Percentiles rank a stretch among this genome's conserved stretches.
phyloP scores from a whole-genome alignment of 1,140 invertebrate genomes.

The Hydropsyche tenuis region DNA sequence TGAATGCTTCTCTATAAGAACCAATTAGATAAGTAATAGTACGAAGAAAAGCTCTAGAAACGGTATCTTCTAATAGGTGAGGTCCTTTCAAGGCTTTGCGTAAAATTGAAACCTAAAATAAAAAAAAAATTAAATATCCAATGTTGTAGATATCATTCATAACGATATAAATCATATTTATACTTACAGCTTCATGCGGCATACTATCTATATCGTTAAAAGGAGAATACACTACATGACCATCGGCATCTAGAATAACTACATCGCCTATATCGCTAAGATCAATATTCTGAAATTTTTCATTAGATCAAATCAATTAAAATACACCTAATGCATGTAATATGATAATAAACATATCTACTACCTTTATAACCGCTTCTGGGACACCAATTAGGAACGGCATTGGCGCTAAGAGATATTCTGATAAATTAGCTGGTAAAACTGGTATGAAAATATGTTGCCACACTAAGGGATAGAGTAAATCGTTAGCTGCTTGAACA shows the following conservation, averaged over 20 bases:
- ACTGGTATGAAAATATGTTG: conserved; percentile 97
- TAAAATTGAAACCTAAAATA: conserved; percentile 26
- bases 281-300: conserved; percentile 26
- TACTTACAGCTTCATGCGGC: conserved; percentile 37
- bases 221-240: conserved; percentile 22
- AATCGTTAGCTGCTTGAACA: conserved; percentile 90
- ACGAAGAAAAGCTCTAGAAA: conserved; percentile 41
- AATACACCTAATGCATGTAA: not conserved
- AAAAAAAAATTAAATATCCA: conserved; percentile 15
- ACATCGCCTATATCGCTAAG: conserved; percentile 37
- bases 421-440: conserved; percentile 83
- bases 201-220: conserved; percentile 35
- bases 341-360: conserved; percentile 28
- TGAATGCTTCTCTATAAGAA: conserved; percentile 29
- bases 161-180: not conserved
- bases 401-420: conserved; percentile 93
- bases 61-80: conserved; percentile 25
- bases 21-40: conserved; percentile 40
- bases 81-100: conserved; percentile 1
- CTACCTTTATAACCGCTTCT: conserved; percentile 79
- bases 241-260: conserved; percentile 37
- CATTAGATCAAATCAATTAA: not conserved
- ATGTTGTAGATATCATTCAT: not conserved
- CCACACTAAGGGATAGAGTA: conserved; percentile 97
- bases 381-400: conserved; percentile 95